Evolutionary conservation across 2,888 invertebrate genomes (phyloP).

Genomic region (Eurois occulta): DNA sequence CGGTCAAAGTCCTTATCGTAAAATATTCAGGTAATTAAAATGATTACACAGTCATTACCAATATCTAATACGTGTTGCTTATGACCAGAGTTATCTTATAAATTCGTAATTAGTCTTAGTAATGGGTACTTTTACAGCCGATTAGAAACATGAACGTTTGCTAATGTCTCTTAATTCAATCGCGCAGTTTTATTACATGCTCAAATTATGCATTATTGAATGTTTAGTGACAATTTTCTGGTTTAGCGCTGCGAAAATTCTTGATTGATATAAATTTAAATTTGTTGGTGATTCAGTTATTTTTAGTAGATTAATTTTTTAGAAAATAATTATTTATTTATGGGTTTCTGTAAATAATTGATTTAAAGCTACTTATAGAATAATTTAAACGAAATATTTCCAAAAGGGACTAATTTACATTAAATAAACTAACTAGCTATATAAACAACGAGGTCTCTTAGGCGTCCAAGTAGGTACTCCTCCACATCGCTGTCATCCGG

Average conservation of each 20-base stretch:
- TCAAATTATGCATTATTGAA: conserved; percentile 37
- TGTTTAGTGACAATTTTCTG: conserved; percentile 24
- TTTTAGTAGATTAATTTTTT: background rate
- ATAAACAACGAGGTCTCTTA: too few species aligned
- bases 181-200: conserved; percentile 13
- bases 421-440: too few species aligned
- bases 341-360: too few species aligned
- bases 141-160: conserved; percentile 50
- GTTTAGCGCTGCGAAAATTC: conserved; percentile 5
- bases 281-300: background rate
- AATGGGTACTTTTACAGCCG: conserved; percentile 56
- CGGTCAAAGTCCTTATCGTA: conserved; percentile 39
- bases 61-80: conserved; percentile 54
- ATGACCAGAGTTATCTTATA: conserved; percentile 53
- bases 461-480: too few species aligned
- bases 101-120: conserved; percentile 51
- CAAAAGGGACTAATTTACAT: too few species aligned
- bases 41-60: conserved; percentile 57
- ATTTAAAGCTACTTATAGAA: too few species aligned
- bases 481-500: too few species aligned
- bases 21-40: conserved; percentile 62
- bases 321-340: too few species aligned
- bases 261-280: conserved; percentile 7
- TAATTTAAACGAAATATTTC: too few species aligned
- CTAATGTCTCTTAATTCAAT: conserved; percentile 49